Percentiles rank a stretch among this genome's conserved stretches.
Conservation (phyloP, 2,113 vertebrate species). For the Sardina pilchardus region DNA sequence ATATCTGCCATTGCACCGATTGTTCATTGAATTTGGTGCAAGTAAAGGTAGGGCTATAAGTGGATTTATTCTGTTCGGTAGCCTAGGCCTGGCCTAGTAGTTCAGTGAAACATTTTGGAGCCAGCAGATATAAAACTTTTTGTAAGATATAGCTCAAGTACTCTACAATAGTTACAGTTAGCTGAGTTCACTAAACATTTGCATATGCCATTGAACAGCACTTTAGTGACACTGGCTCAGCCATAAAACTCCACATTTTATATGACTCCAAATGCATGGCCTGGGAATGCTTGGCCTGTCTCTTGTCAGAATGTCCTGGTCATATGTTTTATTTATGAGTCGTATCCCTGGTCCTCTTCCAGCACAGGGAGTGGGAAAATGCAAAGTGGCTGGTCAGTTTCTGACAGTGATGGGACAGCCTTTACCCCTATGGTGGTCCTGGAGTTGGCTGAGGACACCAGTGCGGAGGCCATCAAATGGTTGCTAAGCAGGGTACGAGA, state of each 20-base stretch:
- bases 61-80: not conserved
- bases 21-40: too few relatives aligned
- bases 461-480: constrained; percentile 84
- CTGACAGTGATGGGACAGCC: constrained; percentile 63
- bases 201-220: not conserved
- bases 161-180: not conserved
- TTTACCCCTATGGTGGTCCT: constrained; percentile 86
- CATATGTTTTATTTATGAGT: constrained; percentile 32
- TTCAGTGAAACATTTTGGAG: not conserved
- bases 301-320: constrained; percentile 15
- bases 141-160: not conserved
- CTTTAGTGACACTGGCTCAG: not conserved
- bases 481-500: constrained; percentile 81
- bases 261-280: not conserved
- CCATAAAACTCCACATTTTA: not conserved
- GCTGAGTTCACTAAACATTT: not conserved
- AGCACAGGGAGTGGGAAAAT: constrained; percentile 61
- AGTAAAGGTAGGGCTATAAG: not conserved
- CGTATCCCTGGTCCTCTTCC: constrained; percentile 29
- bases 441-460: constrained; percentile 81
- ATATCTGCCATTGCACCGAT: too few relatives aligned
- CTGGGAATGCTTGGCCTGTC: not conserved
- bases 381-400: constrained; percentile 66
- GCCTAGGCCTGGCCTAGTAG: not conserved
- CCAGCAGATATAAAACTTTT: not conserved